These are phyloP conservation scores for Fregata magnificens DNA, from an alignment of 2,113 vertebrate genomes.

Conservation along the genomic window DNA sequence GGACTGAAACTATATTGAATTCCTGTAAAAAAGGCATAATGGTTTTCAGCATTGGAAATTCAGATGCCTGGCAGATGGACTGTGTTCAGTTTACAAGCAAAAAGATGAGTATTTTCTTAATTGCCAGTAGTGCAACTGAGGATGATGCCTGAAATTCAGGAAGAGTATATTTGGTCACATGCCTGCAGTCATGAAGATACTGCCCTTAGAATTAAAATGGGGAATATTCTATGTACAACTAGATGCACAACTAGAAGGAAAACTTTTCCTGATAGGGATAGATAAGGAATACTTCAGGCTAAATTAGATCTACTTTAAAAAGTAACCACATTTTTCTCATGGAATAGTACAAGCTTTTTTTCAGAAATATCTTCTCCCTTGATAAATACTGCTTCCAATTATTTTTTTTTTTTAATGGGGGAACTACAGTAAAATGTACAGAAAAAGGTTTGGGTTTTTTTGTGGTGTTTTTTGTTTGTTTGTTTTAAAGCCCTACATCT, in stretches of 20 bases:
- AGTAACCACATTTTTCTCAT: background rate
- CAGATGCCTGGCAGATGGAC: background rate
- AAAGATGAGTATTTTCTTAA: background rate
- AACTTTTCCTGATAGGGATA: background rate
- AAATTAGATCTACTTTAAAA: background rate
- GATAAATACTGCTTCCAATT: background rate
- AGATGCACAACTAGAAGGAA: background rate
- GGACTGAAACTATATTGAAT: background rate
- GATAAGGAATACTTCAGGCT: slow-evolving; percentile 4
- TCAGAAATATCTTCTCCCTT: background rate
- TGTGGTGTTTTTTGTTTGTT: background rate
- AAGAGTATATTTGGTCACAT: background rate
- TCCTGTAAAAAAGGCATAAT: background rate
- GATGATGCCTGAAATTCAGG: background rate
- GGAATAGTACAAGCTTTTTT: background rate
- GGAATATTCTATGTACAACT: background rate
- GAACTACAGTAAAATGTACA: background rate
- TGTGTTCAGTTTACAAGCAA: background rate
- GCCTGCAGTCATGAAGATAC: background rate
- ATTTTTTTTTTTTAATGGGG: background rate
- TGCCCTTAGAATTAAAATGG: background rate
- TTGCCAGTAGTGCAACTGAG: background rate
- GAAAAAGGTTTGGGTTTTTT: background rate
- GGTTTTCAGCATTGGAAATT: background rate
- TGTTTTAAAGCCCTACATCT: background rate